phyloP scores from a whole-genome alignment of 2,797 vertebrate species.

The Cossypha polioptera region DNA sequence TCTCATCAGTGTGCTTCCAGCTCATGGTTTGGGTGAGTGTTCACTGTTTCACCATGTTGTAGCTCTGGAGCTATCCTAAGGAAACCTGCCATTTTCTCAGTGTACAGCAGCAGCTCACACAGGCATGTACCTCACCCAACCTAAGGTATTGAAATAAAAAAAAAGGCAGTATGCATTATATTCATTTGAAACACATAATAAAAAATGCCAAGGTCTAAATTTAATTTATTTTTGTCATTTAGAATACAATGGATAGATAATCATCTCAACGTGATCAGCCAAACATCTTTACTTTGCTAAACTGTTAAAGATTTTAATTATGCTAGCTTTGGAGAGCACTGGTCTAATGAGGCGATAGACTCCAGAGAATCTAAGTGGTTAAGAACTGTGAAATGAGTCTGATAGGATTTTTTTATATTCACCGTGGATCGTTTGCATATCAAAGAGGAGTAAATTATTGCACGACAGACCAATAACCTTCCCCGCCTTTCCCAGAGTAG shows the following conservation, averaged over 20 bases:
- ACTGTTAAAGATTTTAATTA: constrained; percentile 99
- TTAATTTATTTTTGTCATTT: constrained; percentile 99
- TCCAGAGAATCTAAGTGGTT: constrained; percentile 95
- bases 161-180: constrained; percentile 74
- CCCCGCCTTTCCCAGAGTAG: constrained; percentile 82
- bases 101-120: constrained; percentile 30
- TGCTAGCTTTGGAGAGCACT: constrained; percentile 98
- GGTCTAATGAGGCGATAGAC: constrained; percentile 99
- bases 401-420: constrained; percentile 99
- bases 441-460: constrained; percentile 99
- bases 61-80: constrained; percentile 12
- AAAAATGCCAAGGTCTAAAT: constrained; percentile 88
- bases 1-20: not conserved
- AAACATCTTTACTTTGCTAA: constrained; percentile 99
- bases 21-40: not conserved
- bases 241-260: constrained; percentile 96
- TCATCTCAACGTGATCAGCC: constrained; percentile 99
- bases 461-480: constrained; percentile 99
- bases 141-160: constrained; percentile 62
- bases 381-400: constrained; percentile 99
- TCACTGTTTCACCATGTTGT: constrained; percentile 35
- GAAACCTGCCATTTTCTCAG: constrained; percentile 72
- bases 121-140: constrained; percentile 67
- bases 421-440: constrained; percentile 99
- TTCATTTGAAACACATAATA: constrained; percentile 85